Percentiles rank a stretch among this genome's conserved stretches.
Conservation (phyloP, 2,797 vertebrate genomes). For the Fundulus diaphanus region DNA sequence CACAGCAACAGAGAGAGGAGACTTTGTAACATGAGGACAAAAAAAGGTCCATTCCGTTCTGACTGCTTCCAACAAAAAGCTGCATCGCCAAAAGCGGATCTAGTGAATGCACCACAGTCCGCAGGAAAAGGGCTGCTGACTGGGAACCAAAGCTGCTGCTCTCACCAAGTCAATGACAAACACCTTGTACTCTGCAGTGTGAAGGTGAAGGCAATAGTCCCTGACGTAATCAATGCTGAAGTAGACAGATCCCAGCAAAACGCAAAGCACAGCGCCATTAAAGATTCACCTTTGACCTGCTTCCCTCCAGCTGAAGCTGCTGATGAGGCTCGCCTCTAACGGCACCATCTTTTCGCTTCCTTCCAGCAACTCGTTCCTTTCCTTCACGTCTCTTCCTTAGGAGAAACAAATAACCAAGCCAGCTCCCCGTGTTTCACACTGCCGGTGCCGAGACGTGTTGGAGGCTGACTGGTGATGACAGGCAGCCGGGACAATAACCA, state of each 20-base stretch:
- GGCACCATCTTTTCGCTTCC: neutral
- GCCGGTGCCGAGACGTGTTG: neutral
- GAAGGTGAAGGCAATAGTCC: slow-evolving; percentile 1
- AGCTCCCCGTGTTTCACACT: neutral
- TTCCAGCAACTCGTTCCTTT: neutral
- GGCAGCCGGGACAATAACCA: slow-evolving; percentile 11
- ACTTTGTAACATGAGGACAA: neutral
- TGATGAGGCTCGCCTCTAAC: too few species aligned
- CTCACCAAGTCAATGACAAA: neutral
- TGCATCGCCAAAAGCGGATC: neutral
- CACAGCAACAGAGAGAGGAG: neutral
- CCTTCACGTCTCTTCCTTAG: neutral
- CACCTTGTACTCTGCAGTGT: neutral
- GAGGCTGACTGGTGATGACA: neutral
- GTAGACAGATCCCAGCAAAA: neutral
- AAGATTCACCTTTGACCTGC: neutral
- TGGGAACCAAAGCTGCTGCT: neutral
- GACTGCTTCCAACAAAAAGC: neutral
- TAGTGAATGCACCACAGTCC: neutral
- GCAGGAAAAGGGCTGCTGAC: neutral
- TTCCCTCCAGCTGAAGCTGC: neutral
- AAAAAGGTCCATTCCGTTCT: neutral
- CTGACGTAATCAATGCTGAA: neutral
- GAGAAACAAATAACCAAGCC: slow-evolving; percentile 28
- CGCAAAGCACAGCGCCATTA: neutral